Conservation (phyloP, 2,888 invertebrate species). For the Epistrophella euchroma region DNA sequence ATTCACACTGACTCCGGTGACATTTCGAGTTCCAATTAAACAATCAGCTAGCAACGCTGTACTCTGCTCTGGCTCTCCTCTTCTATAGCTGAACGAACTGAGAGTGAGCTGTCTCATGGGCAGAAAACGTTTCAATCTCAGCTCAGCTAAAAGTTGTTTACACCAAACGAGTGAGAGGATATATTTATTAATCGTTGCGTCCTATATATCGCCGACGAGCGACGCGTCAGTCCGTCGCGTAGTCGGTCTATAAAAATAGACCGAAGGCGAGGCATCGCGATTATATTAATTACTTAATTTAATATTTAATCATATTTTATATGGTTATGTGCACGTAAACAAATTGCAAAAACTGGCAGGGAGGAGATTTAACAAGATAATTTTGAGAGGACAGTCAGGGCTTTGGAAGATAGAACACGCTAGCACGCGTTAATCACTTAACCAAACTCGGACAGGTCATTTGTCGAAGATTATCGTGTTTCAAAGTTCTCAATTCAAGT, state of each 20-base stretch:
- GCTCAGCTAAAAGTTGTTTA: slow-evolving; percentile 50
- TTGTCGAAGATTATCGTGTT: not conserved
- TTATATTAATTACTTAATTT: slow-evolving; percentile 71
- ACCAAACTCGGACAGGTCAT: not conserved
- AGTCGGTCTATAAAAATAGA: slow-evolving; percentile 54
- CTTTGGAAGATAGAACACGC: not conserved
- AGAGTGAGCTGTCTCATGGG: slow-evolving; percentile 50
- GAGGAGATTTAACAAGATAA: not conserved
- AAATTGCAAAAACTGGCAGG: not conserved
- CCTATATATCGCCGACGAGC: not conserved
- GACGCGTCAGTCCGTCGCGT: not conserved
- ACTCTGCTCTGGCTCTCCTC: not conserved
- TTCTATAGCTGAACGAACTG: too few relatives aligned
- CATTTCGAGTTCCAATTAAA: slow-evolving; percentile 69
- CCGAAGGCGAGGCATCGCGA: slow-evolving; percentile 60
- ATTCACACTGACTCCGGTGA: slow-evolving; percentile 67
- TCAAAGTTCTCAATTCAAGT: not conserved
- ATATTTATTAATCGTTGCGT: slow-evolving; percentile 5
- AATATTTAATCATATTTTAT: slow-evolving; percentile 56
- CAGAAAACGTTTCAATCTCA: slow-evolving; percentile 51
- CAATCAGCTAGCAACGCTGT: slow-evolving; percentile 33
- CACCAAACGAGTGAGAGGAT: slow-evolving; percentile 1
- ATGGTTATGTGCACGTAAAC: not conserved
- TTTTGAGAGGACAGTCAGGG: not conserved
- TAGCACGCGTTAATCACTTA: not conserved